Evolutionary conservation across 2,113 vertebrate genomes (phyloP), one percentile per base, ranked within the genome.

Genomic region (Thamnaconus septentrionalis): DNA sequence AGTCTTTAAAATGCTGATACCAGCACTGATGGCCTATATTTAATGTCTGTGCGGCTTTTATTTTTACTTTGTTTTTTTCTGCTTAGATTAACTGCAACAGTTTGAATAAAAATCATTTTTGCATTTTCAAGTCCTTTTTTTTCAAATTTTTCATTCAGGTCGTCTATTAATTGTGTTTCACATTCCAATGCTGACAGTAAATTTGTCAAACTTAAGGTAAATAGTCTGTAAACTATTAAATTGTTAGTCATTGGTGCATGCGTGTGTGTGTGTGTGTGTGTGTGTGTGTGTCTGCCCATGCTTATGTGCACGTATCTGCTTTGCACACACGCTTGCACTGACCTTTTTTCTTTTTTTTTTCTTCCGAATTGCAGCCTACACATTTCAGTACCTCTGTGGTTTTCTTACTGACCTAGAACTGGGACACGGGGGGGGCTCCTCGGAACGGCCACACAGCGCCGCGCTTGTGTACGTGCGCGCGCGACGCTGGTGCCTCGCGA

Each of bases 301-400:
- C 68, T 31, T 31, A 31, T 31, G 18, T 31, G 18, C 18, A 31
- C 18, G 18, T 31, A 31, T 31, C 18, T 31, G 18, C 18, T 31
- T 31, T 31, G 18, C 18, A 31, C 18, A 2, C 18, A 31, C 18
- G 18, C 18, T 31, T 56, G 74, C 67, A 52, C 59, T 87, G 85
- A 90, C 88, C 91, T 91, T 77, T 31, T 31, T 31, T 31, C n/a
- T 31, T 2, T 31, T 31, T 31, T 31, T 2, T 31, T 31, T 31
- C 66, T 91, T 92, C 90, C 83, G 74, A 55, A 61, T 79, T 12
- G 57, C 85, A 82, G 68, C 79, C 69, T 71, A 80, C 87, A 72
- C 69, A 73, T 89, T 69, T 84, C 80, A 69, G 76, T 78, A 87
- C 74, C 53, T 75, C 31, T 3, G 74, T 85, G 80, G 78, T 53